Base-by-base conservation (phyloP, 2,888 invertebrate genomes). In the Ochropacha duplaris region DNA sequence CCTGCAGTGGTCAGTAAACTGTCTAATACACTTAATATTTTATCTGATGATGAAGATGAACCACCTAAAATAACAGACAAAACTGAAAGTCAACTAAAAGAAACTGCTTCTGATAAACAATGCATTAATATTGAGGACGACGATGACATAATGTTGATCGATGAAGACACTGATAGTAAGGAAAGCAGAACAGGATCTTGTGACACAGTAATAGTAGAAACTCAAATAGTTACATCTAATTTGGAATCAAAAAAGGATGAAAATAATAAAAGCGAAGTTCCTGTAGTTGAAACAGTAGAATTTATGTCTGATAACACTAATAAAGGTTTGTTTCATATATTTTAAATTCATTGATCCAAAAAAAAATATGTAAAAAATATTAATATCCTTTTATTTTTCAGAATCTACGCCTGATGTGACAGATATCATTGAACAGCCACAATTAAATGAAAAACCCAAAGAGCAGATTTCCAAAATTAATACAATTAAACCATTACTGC, bases 131-230 rank as follows among this genome's bases (percentile, higher is more conserved):
- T 88, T 66, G 89, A 88, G 57, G 88, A 90, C 67, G 88, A 91
- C 71, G 90, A 92, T 71, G 91, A 91, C 63, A 84, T 92, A 24
- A 87, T 93, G 87, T 59, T 93, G 19, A 86, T 92, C 64, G 90
- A 90, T 72, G 92, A 92, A 59, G 84, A 84, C 52, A 61, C 66
- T 11, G 69, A 61, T 55, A 72, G 60, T 50, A 74, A 75, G 69
- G 70, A 71, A 26, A 61, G 19, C 34, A 70, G 68, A 55, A 58
- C 59, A 62, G 64, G 72, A 58, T 28, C 57, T 49, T 57, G 61
- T 24, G 59, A 60, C 62, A 12, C 60, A 59, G 58, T 62, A 49
- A 56, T 58, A 52, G 31, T 12, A 55, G 61, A 59, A 49, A 61
- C 57, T 54, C 56, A 50, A n/a, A 51, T 28, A n/a, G 57, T 58